Evolutionary conservation across 2,888 invertebrate genomes (phyloP), one percentile per base, ranked within the genome.

Genomic region (Labia minor): DNA sequence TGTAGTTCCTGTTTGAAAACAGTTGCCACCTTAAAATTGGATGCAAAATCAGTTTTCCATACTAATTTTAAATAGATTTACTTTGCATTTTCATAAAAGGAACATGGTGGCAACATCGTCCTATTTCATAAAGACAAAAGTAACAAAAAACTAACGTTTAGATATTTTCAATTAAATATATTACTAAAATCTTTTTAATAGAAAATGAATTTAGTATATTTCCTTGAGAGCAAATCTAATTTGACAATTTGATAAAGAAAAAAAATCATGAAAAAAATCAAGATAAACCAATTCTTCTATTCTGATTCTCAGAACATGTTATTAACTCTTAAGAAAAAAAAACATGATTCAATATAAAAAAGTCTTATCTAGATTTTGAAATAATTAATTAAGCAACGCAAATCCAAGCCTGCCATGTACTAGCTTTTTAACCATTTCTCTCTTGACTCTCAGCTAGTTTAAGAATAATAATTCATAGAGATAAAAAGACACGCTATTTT

Each of bases 321-420:
- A 64, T 63, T 66, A 66, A 67, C 68, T 68, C 67, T 66, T 26
- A 68, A 67, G 70, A 68, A 66, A 49, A 49, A 26, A 68, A 68
- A 67, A 66, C 68, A 67, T 68, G 67, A 68, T 66, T 70, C 67
- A 67, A 66, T 70, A 70, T 66, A 68, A 49, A 49, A 67, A 68
- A 66, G n/a, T 70, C 67, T 67, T 68, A 65, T 14, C 66, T 70
- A 70, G 70, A 67, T 70, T 70, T 70, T 67, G 68, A 70, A 70
- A 20, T 70, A 69, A 68, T 65, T 67, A 66, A 69, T 64, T 70
- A 70, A 66, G 70, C 68, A 69, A 70, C 63, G 68, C 70, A 67
- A 70, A 66, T 70, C 68, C 68, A 70, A 67, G 70, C 70, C 70
- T 70, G 68, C 70, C 70, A 70, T 68, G 66, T 68, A 68, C 65